phyloP scores from a whole-genome alignment of 1,140 invertebrate genomes.

The Camponotus floridanus region DNA sequence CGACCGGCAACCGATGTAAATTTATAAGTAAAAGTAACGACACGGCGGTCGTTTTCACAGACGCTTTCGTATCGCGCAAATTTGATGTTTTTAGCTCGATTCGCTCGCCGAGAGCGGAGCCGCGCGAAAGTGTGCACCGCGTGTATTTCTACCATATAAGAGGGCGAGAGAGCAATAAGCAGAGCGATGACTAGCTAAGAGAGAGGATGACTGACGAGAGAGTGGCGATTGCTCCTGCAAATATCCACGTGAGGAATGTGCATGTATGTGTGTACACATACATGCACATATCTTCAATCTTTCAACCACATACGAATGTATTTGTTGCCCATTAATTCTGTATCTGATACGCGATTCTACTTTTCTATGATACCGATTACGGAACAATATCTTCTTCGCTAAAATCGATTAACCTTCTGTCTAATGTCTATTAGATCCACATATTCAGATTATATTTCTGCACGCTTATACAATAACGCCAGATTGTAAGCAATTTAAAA shows the following conservation, averaged over 20 bases:
- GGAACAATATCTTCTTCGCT: slow-evolving; percentile 12
- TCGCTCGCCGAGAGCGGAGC: slow-evolving; percentile 2
- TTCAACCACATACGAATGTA: neutral
- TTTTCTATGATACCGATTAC: slow-evolving; percentile 19
- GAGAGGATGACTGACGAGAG: slow-evolving; percentile 35
- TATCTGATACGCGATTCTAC: slow-evolving; percentile 21
- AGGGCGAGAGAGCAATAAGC: neutral
- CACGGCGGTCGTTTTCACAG: slow-evolving; percentile 30
- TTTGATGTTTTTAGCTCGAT: slow-evolving; percentile 43
- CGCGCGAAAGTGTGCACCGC: slow-evolving; percentile 49
- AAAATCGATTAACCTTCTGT: slow-evolving; percentile 4
- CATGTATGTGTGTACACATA: too few relatives aligned
- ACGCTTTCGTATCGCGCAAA: slow-evolving; percentile 47
- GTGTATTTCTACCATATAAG: slow-evolving; percentile 23
- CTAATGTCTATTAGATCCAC: slow-evolving; percentile 7
- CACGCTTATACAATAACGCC: neutral
- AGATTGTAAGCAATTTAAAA: neutral
- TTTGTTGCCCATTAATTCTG: slow-evolving; percentile 17
- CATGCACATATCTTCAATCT: neutral
- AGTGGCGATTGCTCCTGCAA: slow-evolving; percentile 19
- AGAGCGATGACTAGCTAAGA: slow-evolving; percentile 1
- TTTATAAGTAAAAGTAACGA: slow-evolving; percentile 57
- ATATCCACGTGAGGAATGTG: neutral
- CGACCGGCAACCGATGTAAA: slow-evolving; percentile 29
- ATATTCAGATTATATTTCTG: neutral